Evolutionary conservation across 1,140 invertebrate genomes (phyloP), one percentile per base, ranked within the genome.

Genomic region (Drosophila busckii): DNA sequence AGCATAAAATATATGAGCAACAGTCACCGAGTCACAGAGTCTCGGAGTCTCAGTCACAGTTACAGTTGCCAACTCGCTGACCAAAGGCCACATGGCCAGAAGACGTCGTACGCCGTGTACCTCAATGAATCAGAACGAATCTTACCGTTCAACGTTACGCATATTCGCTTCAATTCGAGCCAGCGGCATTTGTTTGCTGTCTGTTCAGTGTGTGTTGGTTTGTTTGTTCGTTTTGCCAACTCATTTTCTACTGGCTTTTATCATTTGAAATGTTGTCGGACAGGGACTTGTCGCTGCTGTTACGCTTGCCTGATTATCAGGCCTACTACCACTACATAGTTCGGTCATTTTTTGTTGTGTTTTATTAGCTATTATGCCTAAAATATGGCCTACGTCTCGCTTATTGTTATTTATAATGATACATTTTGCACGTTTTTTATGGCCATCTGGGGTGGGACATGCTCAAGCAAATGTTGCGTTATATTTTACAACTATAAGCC

Each of bases 361-460:
- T 78, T 78, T 78, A 78, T 78, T 78, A 71, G 73, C 71, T 78
- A 78, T 78, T 80, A 78, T 78, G 71, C 35, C 44, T 78, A 64
- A 78, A 78, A 80, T 78, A 78, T 78, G 71, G 73, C 71, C 60
- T 78, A 76, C 71, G 71, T 76, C 61, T 69, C 66, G 66, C 78
- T 76, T 76, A 76, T 76, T 76, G 71, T 76, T 76, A 76, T 76
- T 76, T 76, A 76, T 76, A 78, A 78, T 78, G 71, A 70, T 76
- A 70, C 71, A 71, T 76, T 76, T 76, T 70, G 62, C 71, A 70
- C 70, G 53, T 75, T 78, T 78, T n/a, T 76, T 78, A 76, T 78
- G 71, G 71, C 49, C 63, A 50, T 58, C 35, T 61, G 59, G 61
- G 26, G 50, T 55, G 65, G 70, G 60, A 45, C 38, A 46, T 25